Evolutionary conservation across 2,888 invertebrate genomes (phyloP), one percentile per base, ranked within the genome.

Genomic region (Pheosia gnoma): DNA sequence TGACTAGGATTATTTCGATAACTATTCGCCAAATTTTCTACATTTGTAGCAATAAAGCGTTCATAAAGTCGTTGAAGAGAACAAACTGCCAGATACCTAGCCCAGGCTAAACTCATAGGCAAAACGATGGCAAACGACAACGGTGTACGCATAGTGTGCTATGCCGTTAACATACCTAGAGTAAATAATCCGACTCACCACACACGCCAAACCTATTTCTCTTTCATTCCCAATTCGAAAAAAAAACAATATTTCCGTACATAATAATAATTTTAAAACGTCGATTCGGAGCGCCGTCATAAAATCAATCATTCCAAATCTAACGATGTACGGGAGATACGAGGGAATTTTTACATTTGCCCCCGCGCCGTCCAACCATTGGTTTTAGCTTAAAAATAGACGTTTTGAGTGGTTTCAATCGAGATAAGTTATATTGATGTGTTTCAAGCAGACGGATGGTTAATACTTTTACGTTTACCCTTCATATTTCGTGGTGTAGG

Each of bases 331-430:
- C 75, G 1, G 72, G 77, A 83, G 86, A 88, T 87, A 89, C 84
- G 75, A 78, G 87, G 72, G 85, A 85, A 83, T 90, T 91, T 90
- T 91, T 90, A 90, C 86, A 89, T 89, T 89, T 85, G 82, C 84
- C 78, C 69, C 72, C 60, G 39, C 41, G 58, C 59, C 63, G 63
- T 67, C 65, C 65, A 65, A 62, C 72, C 76, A 79, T 76, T 77
- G 79, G 83, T 85, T 90, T 90, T 88, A 77, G 85, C 86, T 89
- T 90, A 90, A 91, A 91, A 91, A 91, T 92, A 92, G 91, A 91
- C 77, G 77, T 90, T 92, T 91, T 90, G 91, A 91, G 91, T 91
- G 91, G 86, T 85, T 76, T 74, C 74, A 70, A 74, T 73, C 64
- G 79, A 87, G 90, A 91, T 91, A 91, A 91, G 89, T 89, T 88